Evolutionary conservation across 2,888 invertebrate genomes (phyloP).

Genomic region (Catonia carolina): DNA sequence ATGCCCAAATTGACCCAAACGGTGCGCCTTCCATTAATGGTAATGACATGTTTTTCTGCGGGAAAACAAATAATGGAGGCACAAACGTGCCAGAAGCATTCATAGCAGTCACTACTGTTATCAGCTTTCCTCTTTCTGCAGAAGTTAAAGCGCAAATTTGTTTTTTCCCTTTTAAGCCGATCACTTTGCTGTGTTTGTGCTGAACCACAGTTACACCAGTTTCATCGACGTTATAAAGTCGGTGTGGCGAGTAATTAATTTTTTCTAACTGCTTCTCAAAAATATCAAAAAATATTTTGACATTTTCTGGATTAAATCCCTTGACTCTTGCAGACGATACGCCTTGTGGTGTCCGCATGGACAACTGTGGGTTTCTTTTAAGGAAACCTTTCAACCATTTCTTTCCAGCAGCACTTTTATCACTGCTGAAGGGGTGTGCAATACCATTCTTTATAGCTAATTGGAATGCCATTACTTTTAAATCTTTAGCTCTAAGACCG

Average conservation of each 20-base stretch:
- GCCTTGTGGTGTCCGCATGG: conserved; percentile 23
- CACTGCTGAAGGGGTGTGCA: neutral
- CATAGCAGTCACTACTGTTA: conserved; percentile 37
- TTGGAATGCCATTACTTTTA: conserved; percentile 9
- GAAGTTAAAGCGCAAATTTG: conserved; percentile 38
- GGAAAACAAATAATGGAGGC: too few relatives aligned
- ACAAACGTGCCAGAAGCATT: conserved; percentile 37
- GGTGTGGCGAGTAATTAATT: conserved; percentile 5
- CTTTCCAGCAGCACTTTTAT: neutral
- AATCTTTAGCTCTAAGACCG: conserved; percentile 16
- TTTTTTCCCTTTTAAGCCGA: too few relatives aligned
- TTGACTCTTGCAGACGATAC: conserved; percentile 25
- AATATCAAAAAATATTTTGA: conserved; percentile 20
- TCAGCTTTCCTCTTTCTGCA: conserved; percentile 38
- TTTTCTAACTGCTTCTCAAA: too few relatives aligned
- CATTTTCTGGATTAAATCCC: conserved; percentile 17
- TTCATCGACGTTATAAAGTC: conserved; percentile 39
- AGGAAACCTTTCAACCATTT: conserved; percentile 20
- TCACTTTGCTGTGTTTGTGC: too few relatives aligned
- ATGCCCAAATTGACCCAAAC: conserved; percentile 34
- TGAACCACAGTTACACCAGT: conserved; percentile 38
- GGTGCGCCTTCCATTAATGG: conserved; percentile 37
- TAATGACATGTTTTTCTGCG: too few relatives aligned
- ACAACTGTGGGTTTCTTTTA: conserved; percentile 21
- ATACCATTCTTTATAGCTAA: conserved; percentile 10